Base-by-base conservation (phyloP, 2,888 invertebrate species). In the Thysanoteuthis rhombus region DNA sequence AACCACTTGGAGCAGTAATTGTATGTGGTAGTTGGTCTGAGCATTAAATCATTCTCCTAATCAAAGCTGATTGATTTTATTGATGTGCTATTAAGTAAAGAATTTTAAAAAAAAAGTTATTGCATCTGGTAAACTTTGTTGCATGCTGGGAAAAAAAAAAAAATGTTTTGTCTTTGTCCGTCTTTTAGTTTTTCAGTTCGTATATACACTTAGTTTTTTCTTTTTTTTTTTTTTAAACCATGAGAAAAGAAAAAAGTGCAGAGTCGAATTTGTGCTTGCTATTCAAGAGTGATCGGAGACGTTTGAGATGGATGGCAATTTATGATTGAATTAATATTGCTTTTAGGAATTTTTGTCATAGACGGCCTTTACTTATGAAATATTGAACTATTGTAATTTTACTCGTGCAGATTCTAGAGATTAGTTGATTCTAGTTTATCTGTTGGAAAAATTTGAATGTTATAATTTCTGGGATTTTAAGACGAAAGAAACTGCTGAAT, bases 11-110 rank as follows among this genome's bases (percentile, higher is more conserved):
- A 36, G 36, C 36, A 19, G 39, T 40, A 91, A 91, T 42, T 93
- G 93, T 93, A 93, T 93, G 93, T 93, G 93, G 93, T 93, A 47
- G 93, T 93, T 93, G 93, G 93, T 93, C 47, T 93, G 45, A 47
- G 36, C 39, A 93, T 93, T 93, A 93, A 93, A 93, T 58, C 58
- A 58, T 42, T 93, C 93, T 93, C 93, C 36, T 93, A 92, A 42
- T 92, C 91, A 42, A 92, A 12, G 91, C 91, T 92, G 91, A 92
- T 92, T 92, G 91, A 92, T 40, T 92, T 92, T 92, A 42, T 42
- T 90, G 28, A 40, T 39, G 12, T 90, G 28, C 90, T 39, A 90
- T 90, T 36, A 75, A 75, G 75, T 75, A 12, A 75, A 75, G 16
- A n/a, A 36, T 75, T 25, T 12, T 1, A n/a, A 75, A 75, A 75